Base-by-base conservation (phyloP, 2,113 vertebrate genomes). In the Notarius lentiginosus region DNA sequence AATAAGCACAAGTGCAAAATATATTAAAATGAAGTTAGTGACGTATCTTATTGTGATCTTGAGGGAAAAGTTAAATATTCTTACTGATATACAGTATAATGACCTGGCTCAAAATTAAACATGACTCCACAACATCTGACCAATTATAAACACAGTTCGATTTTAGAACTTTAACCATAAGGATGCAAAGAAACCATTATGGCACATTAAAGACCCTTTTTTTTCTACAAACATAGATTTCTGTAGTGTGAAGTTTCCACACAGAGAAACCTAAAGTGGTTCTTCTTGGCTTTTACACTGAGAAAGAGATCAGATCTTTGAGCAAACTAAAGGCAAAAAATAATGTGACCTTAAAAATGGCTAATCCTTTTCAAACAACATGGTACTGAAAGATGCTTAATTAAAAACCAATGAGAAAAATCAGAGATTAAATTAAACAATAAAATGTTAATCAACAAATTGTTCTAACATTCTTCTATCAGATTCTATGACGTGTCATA, bases 401-500 rank as follows among this genome's bases (percentile, higher is more conserved):
- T 27, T 66, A 30, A 66, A 66, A 63, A 63, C 22, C 51, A 7
- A 53, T 60, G 18, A 60, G 14, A 41, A 60, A n/a, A 65, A 10
- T 65, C 0, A 65, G 8, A 65, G 24, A 65, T 24, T n/a, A 8
- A 10, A n/a, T 24, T 65, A n/a, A n/a, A 65, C 61, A 10, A 27
- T 66, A n/a, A 66, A 66, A 11, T 27, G 20, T 60, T 70, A 18
- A 81, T 53, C 49, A 14, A 27, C 55, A 68, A 27, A 20, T 47
- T 79, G 58, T 12, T n/a, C 9, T 63, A 63, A 18, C 60, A 10
- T 79, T 66, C 5, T 30, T 70, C 20, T 82, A 79, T 47, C 14
- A 83, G 63, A 76, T 65, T 24, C n/a, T 47, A 47, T 84, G 60
- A 81, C 24, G 18, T 61, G 70, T 1, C 80, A 60, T 86, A 94